Evolutionary conservation across 2,888 invertebrate genomes (phyloP).

Genomic region (Chalcis sispes): DNA sequence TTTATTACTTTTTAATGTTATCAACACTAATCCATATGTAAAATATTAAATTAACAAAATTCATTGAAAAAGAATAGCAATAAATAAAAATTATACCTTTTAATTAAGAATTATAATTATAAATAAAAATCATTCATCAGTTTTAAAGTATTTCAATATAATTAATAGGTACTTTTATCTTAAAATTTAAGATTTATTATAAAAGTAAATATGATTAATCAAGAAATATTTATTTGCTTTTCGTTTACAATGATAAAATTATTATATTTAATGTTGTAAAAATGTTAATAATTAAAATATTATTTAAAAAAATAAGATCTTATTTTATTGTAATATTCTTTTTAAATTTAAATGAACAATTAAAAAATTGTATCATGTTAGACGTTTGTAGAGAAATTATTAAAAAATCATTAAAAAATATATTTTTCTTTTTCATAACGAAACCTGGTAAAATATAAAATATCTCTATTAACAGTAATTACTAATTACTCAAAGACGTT

Average conservation of each 20-base stretch:
- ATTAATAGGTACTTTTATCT: background rate
- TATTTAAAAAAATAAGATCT: no score
- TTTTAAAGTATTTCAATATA: background rate
- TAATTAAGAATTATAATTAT: constrained; percentile 11
- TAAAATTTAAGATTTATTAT: no score
- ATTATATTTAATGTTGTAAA: no score
- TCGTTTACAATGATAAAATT: background rate
- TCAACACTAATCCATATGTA: constrained; percentile 7
- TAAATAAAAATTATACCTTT: constrained; percentile 27
- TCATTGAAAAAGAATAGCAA: background rate
- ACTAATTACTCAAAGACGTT: no score
- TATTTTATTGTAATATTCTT: no score
- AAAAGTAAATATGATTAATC: no score
- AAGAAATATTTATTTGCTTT: background rate
- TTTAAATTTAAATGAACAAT: no score
- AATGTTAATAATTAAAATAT: no score
- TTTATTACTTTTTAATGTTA: constrained; percentile 21
- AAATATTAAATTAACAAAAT: background rate
- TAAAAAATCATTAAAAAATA: background rate
- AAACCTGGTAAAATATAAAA: no score
- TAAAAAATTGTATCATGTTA: no score
- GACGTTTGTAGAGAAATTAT: no score
- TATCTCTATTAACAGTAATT: no score
- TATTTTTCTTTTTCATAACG: background rate
- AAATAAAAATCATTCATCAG: constrained; percentile 28